Evolutionary conservation across 1,140 invertebrate genomes (phyloP).

Genomic region (Caenorhabditis inopinata): DNA sequence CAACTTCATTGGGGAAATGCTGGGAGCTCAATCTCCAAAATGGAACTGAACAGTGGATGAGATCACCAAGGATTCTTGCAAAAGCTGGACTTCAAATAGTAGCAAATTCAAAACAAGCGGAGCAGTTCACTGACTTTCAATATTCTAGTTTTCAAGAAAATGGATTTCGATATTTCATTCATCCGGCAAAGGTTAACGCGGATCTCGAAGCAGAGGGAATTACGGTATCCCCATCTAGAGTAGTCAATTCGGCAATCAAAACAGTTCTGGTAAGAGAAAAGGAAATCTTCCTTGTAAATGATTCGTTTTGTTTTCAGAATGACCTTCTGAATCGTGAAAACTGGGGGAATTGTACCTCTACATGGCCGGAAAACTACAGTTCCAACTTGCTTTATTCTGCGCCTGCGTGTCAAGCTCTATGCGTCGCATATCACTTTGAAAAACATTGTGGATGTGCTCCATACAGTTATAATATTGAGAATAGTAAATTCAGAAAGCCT

Average conservation of each 20-base stretch:
- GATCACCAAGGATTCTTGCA: neutral
- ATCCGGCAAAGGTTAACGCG: neutral
- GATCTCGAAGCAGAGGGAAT: neutral
- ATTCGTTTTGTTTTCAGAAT: neutral
- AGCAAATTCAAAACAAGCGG: neutral
- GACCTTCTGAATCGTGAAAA: slow-evolving; percentile 8
- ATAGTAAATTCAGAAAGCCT: neutral
- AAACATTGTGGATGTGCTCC: neutral
- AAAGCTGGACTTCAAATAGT: slow-evolving; percentile 26
- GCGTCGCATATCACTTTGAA: neutral
- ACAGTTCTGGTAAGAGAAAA: neutral
- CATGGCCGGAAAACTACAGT: neutral
- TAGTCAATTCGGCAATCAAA: slow-evolving; percentile 1
- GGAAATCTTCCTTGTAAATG: neutral
- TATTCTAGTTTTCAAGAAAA: slow-evolving; percentile 20
- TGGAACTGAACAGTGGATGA: neutral
- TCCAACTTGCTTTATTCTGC: neutral
- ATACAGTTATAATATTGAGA: neutral
- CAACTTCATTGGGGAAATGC: slow-evolving; percentile 31
- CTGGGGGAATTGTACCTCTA: neutral
- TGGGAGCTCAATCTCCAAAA: slow-evolving; percentile 23
- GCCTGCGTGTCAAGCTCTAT: neutral
- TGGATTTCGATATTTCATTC: slow-evolving; percentile 38
- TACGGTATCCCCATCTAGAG: neutral
- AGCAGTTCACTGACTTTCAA: neutral